phyloP scores from a whole-genome alignment of 2,797 vertebrate species.

The Cygnus olor region DNA sequence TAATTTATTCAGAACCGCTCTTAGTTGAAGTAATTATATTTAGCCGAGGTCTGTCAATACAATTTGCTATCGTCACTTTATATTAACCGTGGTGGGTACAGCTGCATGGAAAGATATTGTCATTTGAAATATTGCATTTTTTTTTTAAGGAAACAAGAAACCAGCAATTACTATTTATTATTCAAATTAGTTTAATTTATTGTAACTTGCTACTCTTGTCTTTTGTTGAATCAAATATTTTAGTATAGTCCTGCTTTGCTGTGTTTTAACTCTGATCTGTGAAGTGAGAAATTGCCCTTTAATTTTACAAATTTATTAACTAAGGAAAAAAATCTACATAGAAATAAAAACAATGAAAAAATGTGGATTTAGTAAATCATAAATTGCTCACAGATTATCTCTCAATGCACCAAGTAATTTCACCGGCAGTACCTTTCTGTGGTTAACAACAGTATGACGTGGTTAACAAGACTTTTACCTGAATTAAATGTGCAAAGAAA shows the following conservation, averaged over 20 bases:
- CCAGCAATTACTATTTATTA: neutral
- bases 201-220: neutral
- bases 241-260: neutral
- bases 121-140: neutral
- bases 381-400: neutral
- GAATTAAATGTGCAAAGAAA: neutral
- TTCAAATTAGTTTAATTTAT: neutral
- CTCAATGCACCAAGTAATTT: neutral
- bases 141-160: neutral
- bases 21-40: conserved; percentile 20
- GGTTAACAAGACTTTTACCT: neutral
- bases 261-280: neutral
- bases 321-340: neutral
- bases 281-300: neutral
- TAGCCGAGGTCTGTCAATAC: conserved; percentile 17
- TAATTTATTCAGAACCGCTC: conserved; percentile 38
- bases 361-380: neutral
- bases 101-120: neutral
- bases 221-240: neutral
- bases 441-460: neutral
- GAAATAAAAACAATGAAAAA: neutral
- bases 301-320: neutral
- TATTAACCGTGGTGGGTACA: neutral
- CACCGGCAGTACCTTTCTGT: neutral
- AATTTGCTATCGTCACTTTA: neutral